Conservation (phyloP, 2,888 invertebrate genomes). For the Mystacides longicornis region DNA sequence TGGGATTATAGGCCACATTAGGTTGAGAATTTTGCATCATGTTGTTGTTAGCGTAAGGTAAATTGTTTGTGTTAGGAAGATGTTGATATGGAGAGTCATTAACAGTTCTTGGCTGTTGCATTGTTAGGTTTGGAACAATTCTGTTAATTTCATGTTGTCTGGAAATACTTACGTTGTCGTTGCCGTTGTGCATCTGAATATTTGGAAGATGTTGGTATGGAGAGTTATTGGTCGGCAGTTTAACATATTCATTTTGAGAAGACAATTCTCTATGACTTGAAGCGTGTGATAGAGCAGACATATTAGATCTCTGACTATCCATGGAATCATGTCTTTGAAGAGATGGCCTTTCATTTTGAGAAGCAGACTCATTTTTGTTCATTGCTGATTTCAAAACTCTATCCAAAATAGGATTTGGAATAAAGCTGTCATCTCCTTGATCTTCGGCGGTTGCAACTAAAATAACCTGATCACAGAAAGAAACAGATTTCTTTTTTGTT, state of each 20-base stretch:
- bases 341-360: slow-evolving; percentile 45
- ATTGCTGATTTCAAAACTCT: slow-evolving; percentile 76
- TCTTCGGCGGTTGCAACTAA: slow-evolving; percentile 89
- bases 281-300: slow-evolving; percentile 44
- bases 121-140: slow-evolving; percentile 11
- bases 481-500: slow-evolving; percentile 86
- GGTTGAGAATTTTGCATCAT: slow-evolving; percentile 4
- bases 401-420: slow-evolving; percentile 85
- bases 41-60: slow-evolving; percentile 2
- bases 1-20: slow-evolving; percentile 10
- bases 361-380: slow-evolving; percentile 59
- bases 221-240: slow-evolving; percentile 31
- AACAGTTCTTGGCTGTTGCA: slow-evolving; percentile 17
- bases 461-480: slow-evolving; percentile 91
- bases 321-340: slow-evolving; percentile 47
- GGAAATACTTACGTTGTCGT: slow-evolving; percentile 39
- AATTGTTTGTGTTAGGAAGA: slow-evolving; percentile 17
- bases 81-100: slow-evolving; percentile 23
- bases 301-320: slow-evolving; percentile 47
- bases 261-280: slow-evolving; percentile 33
- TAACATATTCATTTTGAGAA: slow-evolving; percentile 38
- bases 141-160: slow-evolving; percentile 17
- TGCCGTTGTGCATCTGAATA: slow-evolving; percentile 32
- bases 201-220: slow-evolving; percentile 22
- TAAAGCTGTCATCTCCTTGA: slow-evolving; percentile 83